Percentiles rank a stretch among this genome's conserved stretches.
Evolutionary conservation across 2,797 vertebrate species (phyloP).

Genomic region (Poeciliopsis paucimaculata): DNA sequence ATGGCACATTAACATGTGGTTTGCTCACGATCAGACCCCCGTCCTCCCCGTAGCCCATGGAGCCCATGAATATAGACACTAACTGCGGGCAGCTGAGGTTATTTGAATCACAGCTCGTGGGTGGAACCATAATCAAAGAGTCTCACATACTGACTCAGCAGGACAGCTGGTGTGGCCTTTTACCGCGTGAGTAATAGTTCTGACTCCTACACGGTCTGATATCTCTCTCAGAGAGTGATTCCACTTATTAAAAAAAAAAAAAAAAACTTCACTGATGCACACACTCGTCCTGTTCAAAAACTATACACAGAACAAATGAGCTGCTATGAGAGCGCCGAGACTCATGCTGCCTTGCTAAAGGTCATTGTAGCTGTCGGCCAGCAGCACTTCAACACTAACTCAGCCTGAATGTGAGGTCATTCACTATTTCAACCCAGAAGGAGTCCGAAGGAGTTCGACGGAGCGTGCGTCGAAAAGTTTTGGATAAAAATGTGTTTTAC

Average conservation of each 20-base stretch:
- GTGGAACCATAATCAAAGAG: conserved; percentile 51
- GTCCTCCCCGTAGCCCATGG: background rate
- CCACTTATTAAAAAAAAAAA: background rate
- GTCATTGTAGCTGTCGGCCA: conserved; percentile 16
- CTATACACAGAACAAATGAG: conserved; percentile 1
- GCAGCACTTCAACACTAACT: conserved; percentile 13
- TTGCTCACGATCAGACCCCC: background rate
- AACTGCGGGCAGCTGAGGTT: conserved; percentile 34
- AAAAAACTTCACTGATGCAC: conserved; percentile 14
- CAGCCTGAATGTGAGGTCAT: background rate
- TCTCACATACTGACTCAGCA: conserved; percentile 38
- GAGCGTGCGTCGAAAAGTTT: background rate
- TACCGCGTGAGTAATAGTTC: conserved; percentile 44
- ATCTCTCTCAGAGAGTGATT: conserved; percentile 27
- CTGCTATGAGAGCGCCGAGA: background rate
- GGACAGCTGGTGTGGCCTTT: conserved; percentile 46
- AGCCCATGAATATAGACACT: conserved; percentile 29
- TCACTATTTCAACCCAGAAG: background rate
- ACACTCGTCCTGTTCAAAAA: background rate
- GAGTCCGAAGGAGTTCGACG: too few relatives aligned
- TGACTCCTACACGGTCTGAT: conserved; percentile 41
- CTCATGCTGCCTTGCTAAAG: conserved; percentile 8
- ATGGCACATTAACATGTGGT: background rate
- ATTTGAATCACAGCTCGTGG: conserved; percentile 53
- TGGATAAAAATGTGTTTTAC: background rate